phyloP scores from a whole-genome alignment of 2,888 invertebrate genomes.

The Acanthoscelides obtectus region DNA sequence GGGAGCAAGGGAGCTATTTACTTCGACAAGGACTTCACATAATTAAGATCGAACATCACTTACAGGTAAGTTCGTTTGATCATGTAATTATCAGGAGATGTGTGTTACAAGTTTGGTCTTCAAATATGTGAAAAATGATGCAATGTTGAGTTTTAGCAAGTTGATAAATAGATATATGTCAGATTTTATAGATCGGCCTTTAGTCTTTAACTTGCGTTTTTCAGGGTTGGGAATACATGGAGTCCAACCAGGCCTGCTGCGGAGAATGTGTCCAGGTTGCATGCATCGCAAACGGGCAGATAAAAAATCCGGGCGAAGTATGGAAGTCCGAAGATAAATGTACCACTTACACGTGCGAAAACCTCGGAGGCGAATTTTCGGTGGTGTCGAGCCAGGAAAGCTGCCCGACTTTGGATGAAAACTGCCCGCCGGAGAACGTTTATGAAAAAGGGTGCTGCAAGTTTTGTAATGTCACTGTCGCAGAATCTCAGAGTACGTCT shows the following conservation, averaged over 20 bases:
- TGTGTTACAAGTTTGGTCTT: too few relatives aligned
- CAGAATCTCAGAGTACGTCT: slow-evolving; percentile 49
- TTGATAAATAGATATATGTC: too few relatives aligned
- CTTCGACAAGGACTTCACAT: too few relatives aligned
- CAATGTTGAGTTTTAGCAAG: too few relatives aligned
- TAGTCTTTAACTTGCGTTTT: slow-evolving; percentile 16
- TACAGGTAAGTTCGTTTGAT: too few relatives aligned
- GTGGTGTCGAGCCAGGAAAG: slow-evolving; percentile 43
- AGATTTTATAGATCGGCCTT: too few relatives aligned
- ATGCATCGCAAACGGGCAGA: slow-evolving; percentile 53
- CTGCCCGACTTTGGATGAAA: slow-evolving; percentile 58
- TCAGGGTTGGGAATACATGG: slow-evolving; percentile 59
- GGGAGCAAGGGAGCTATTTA: too few relatives aligned
- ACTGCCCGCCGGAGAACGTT: slow-evolving; percentile 54
- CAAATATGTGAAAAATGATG: too few relatives aligned
- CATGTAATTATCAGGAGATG: too few relatives aligned
- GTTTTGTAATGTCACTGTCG: slow-evolving; percentile 55
- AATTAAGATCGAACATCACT: too few relatives aligned
- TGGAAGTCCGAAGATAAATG: slow-evolving; percentile 63
- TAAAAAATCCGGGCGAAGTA: slow-evolving; percentile 50
- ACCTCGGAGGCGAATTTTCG: slow-evolving; percentile 46
- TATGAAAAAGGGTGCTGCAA: slow-evolving; percentile 65
- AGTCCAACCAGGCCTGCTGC: slow-evolving; percentile 53
- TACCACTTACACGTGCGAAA: slow-evolving; percentile 56
- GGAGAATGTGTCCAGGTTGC: slow-evolving; percentile 60